Evolutionary conservation across 2,113 vertebrate species (phyloP).

Genomic region (Protomyctophum bolini): DNA sequence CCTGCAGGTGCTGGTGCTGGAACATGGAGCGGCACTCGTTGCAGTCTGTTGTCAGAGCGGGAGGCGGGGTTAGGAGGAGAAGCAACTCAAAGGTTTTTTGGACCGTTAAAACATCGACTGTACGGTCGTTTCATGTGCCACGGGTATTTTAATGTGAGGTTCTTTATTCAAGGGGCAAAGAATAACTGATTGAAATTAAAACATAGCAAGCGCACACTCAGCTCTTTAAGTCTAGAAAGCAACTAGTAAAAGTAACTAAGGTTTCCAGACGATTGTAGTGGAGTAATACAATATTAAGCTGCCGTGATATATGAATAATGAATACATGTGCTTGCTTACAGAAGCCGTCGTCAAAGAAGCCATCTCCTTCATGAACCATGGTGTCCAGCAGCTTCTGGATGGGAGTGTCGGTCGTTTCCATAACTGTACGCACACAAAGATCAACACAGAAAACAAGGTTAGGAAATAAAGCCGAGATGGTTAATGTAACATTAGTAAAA

Average conservation of each 20-base stretch:
- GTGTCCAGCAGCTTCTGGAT: conserved; percentile 66
- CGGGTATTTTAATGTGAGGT: too few relatives aligned
- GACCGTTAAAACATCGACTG: too few relatives aligned
- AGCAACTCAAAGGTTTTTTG: accelerated
- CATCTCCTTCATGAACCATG: conserved; percentile 52
- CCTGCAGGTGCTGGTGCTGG: conserved; percentile 74
- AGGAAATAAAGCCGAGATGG: background rate
- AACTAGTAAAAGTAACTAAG: too few relatives aligned
- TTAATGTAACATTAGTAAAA: too few relatives aligned
- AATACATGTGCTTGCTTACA: conserved; percentile 53
- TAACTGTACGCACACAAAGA: conserved; percentile 40
- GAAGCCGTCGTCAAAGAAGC: conserved; percentile 42
- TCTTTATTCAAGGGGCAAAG: too few relatives aligned
- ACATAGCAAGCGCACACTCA: too few relatives aligned
- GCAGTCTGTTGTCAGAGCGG: conserved; percentile 71
- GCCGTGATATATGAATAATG: background rate
- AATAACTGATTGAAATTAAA: too few relatives aligned
- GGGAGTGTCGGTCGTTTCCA: conserved; percentile 46
- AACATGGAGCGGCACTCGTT: conserved; percentile 81
- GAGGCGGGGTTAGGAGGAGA: background rate
- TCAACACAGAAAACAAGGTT: background rate
- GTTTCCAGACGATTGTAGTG: too few relatives aligned
- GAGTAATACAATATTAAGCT: background rate
- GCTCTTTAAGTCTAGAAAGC: too few relatives aligned
- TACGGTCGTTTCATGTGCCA: too few relatives aligned